A percentile compares a stretch with the other conserved stretches of the same genome.
Evolutionary conservation across 2,113 vertebrate species (phyloP).

Genomic region (Geococcyx californianus): DNA sequence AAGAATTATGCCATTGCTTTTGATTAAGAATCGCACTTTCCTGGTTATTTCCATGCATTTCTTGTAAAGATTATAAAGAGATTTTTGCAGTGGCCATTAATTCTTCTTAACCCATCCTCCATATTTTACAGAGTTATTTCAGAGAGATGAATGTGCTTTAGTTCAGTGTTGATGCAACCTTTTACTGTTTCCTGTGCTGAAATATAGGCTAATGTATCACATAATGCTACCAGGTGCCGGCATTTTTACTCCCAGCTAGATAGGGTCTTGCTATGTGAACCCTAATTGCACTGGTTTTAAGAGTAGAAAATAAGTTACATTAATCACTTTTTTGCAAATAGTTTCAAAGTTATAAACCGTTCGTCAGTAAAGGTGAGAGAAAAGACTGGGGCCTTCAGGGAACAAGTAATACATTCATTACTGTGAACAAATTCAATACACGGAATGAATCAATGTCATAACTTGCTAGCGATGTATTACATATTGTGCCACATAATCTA

Average conservation of each 20-base stretch:
- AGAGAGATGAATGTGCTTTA: not conserved
- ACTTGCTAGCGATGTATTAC: not conserved
- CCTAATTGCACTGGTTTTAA: not conserved
- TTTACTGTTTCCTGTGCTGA: conserved; percentile 5
- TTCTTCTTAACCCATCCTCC: not conserved
- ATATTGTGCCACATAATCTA: not conserved
- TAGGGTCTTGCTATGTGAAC: not conserved
- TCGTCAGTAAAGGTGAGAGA: conserved; percentile 44
- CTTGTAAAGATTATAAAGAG: not conserved
- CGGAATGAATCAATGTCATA: conserved; percentile 15
- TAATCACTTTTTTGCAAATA: conserved; percentile 33
- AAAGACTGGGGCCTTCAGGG: not conserved
- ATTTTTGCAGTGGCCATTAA: not conserved
- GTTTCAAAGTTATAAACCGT: conserved; percentile 34
- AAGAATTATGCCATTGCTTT: not conserved
- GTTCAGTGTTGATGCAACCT: not conserved
- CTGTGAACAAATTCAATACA: conserved; percentile 18
- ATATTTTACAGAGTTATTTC: not conserved
- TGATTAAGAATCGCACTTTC: not conserved
- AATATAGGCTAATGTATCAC: not conserved
- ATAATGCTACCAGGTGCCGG: not conserved
- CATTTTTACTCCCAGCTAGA: not conserved
- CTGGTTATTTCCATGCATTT: not conserved
- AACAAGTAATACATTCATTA: conserved; percentile 29
- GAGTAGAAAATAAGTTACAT: not conserved